Evolutionary conservation across 2,888 invertebrate species (phyloP), one percentile per base, ranked within the genome.

Genomic region (Drosophila ezoana): DNA sequence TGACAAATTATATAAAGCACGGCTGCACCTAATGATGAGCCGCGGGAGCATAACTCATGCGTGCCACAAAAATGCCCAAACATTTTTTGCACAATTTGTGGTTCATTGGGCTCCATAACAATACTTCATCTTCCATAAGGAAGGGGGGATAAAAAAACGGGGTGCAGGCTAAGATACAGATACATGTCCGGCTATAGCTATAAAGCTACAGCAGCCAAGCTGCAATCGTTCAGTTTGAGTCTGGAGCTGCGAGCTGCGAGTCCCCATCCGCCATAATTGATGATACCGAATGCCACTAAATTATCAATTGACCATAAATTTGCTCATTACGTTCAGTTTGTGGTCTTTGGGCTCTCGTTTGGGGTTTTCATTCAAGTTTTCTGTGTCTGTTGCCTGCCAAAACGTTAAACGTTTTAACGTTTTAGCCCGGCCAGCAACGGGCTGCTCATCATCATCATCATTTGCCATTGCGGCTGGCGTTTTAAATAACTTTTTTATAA

Each of bases 261-360:
- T 37, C 32, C 48, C 53, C 54, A 56, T 35, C 35, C 35, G 68
- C 79, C 81, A 81, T 91, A 91, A 91, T 91, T 91, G 91, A 91
- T 91, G 91, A 91, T 90, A 90, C 90, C 90, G 90, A 91, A 88
- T 90, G 91, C 90, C 91, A 91, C 90, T 91, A 91, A 91, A 91
- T 91, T 91, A 91, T 91, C 91, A 91, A 91, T 91, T 91, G 91
- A 84, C 90, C 91, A 91, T 91, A 91, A 91, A 91, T 91, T 91
- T 90, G 90, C 90, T 91, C 91, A 91, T 91, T 91, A 91, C 91
- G 88, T 79, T 77, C 66, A 70, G 70, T 69, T 63, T 73, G 72
- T 64, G 72, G 72, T 72, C 63, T 57, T 18, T 38, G 8, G 51
- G 47, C 44, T 54, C 10, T 28, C 35, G 23, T 57, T 58, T 44